A percentile compares a stretch with the other conserved stretches of the same genome.
These are phyloP conservation scores for Trochalopteron elliotii DNA, from an alignment of 2,113 vertebrate species.

Conservation along the genomic window DNA sequence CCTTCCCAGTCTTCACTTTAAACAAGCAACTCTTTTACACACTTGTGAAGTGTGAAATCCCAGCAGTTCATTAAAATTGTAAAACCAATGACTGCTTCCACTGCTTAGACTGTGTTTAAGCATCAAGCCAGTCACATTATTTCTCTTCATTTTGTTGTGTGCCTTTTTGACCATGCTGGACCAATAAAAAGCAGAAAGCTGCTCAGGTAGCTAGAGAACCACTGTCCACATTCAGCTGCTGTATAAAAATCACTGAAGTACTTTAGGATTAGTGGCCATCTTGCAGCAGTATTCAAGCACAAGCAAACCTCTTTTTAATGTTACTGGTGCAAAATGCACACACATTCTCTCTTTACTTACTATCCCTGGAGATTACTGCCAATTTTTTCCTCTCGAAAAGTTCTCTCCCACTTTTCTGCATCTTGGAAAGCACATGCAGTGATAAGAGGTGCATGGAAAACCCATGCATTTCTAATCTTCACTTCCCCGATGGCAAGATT, in stretches of 20 bases:
- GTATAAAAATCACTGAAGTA: background rate
- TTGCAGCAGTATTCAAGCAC: background rate
- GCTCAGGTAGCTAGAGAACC: background rate
- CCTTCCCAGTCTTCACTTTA: background rate
- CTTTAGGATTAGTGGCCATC: background rate
- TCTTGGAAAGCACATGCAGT: background rate
- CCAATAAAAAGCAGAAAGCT: background rate
- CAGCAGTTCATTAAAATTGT: background rate
- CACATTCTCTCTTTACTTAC: background rate
- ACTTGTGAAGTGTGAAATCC: background rate
- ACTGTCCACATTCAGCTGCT: background rate
- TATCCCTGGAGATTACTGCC: background rate
- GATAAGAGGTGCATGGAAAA: background rate
- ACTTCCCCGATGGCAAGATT: background rate
- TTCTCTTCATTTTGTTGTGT: background rate
- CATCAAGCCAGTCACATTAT: background rate
- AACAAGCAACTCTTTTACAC: background rate
- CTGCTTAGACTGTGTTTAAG: background rate
- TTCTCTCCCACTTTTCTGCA: background rate
- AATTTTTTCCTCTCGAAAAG: background rate
- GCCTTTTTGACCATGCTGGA: background rate
- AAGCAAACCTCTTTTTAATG: background rate
- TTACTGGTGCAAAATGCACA: background rate
- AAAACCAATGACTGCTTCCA: background rate
- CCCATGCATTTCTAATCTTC: background rate